Conservation (phyloP, 2,113 vertebrate genomes). For the Pachyramphus minor region DNA sequence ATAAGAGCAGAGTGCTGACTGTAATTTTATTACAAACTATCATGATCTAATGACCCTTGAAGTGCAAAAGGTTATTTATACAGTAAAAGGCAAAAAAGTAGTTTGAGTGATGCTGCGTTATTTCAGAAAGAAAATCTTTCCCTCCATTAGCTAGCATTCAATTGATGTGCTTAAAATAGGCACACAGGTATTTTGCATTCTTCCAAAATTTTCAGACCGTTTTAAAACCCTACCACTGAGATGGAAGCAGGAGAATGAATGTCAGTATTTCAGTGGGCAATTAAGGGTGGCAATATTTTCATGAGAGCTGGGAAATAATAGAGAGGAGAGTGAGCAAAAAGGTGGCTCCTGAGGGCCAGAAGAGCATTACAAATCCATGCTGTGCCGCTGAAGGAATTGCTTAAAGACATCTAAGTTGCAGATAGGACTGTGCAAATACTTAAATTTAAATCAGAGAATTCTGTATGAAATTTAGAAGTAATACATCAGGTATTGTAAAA, state of each 20-base stretch:
- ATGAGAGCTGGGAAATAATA: neutral
- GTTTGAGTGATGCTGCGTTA: conserved; percentile 40
- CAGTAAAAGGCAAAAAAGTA: conserved; percentile 68
- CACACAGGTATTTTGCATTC: neutral
- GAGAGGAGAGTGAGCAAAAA: neutral
- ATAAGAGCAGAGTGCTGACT: conserved; percentile 74
- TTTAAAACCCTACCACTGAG: neutral
- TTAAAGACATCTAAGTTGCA: neutral
- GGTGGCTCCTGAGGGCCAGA: neutral
- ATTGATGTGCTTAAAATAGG: neutral
- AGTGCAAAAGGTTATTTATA: conserved; percentile 78
- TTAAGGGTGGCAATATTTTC: neutral
- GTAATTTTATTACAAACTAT: conserved; percentile 79
- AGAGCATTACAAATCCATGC: neutral
- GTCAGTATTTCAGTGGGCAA: neutral
- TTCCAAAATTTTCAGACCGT: conserved; percentile 5
- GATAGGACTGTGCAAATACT: neutral
- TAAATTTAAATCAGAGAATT: neutral
- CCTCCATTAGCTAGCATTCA: conserved; percentile 29
- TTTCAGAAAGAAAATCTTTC: conserved; percentile 46
- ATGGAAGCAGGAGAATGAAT: neutral
- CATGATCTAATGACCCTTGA: conserved; percentile 75
- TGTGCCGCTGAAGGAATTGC: neutral
- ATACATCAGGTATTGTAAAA: neutral
- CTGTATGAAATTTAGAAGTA: neutral